Evolutionary conservation across 2,888 invertebrate genomes (phyloP), one percentile per base, ranked within the genome.

Genomic region (Drosophila birchii): DNA sequence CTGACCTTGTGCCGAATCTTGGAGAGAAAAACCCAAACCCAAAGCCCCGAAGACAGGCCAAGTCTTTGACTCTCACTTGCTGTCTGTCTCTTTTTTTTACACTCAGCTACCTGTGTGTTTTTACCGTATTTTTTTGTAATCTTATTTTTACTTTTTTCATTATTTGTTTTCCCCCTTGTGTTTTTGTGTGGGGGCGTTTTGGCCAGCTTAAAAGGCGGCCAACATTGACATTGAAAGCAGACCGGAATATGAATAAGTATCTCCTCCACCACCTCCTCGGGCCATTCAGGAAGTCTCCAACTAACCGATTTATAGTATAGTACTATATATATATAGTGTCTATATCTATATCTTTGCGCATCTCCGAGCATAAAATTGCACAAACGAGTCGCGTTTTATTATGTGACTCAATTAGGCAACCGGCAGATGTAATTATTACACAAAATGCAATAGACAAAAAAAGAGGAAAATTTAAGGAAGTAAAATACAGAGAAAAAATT

Each of bases 1-100:
- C 84, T 80, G 88, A 88, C 84, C 84, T 84, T 84, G 84, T 88
- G 84, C 84, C 83, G 84, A 88, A 88, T 84, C 81, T 78, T 44
- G 29, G 55, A 59, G 63, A 58, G 66, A 63, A 47, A 69, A 63
- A 68, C 54, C 29, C 51, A 29, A 64, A 39, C 43, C 23, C 51
- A 20, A 61, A 43, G 51, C 51, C 32, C 51, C 51, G 34, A 45
- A 49, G 63, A 57, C 23, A 61, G 58, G 68, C 55, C 54, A 72
- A 78, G 68, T 67, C 66, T 45, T 39, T 36, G 56, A 47, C 56
- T 69, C 54, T 61, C 57, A 60, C 60, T 29, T 5, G 11, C 14
- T 26, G 41, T 12, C 34, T 47, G n/a, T 47, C 43, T 43, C 18
- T 34, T 7, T 16, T 16, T 47, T 45, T 36, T 36, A 14, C 29